phyloP scores from a whole-genome alignment of 2,888 invertebrate genomes.

The Lobophora halterata region DNA sequence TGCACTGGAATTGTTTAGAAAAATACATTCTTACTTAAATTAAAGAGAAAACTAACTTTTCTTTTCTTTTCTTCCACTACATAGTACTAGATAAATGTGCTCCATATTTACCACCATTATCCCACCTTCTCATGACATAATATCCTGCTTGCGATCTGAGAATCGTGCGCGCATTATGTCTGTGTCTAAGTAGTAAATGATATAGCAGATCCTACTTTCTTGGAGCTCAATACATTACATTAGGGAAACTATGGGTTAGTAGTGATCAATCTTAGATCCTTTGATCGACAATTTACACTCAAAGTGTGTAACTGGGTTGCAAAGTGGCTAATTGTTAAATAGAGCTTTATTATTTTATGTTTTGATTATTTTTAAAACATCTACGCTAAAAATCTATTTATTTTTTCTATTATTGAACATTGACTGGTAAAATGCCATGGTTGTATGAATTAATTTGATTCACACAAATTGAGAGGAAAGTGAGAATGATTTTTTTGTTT shows the following conservation, averaged over 20 bases:
- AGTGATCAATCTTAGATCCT: slow-evolving; percentile 9
- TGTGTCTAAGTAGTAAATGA: slow-evolving; percentile 13
- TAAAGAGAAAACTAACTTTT: neutral
- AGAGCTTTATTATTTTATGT: no score
- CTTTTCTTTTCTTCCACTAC: no score
- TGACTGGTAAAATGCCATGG: no score
- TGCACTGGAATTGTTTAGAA: no score
- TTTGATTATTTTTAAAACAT: no score
- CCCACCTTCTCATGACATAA: slow-evolving; percentile 9
- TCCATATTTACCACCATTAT: slow-evolving; percentile 11
- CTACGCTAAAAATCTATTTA: no score
- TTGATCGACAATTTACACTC: slow-evolving; percentile 8
- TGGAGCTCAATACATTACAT: slow-evolving; percentile 15
- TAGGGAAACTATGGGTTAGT: slow-evolving; percentile 11
- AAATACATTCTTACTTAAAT: neutral
- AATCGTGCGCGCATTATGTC: slow-evolving; percentile 15
- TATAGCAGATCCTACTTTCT: slow-evolving; percentile 14
- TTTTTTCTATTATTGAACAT: no score
- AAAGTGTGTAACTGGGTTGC: neutral
- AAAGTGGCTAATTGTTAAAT: no score
- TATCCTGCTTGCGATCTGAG: slow-evolving; percentile 7
- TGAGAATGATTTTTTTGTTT: no score
- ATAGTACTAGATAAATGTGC: no score
- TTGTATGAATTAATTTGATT: no score
- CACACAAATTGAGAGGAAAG: no score